Evolutionary conservation across 2,888 invertebrate species (phyloP).

Genomic region (Perizoma flavofasciatum): DNA sequence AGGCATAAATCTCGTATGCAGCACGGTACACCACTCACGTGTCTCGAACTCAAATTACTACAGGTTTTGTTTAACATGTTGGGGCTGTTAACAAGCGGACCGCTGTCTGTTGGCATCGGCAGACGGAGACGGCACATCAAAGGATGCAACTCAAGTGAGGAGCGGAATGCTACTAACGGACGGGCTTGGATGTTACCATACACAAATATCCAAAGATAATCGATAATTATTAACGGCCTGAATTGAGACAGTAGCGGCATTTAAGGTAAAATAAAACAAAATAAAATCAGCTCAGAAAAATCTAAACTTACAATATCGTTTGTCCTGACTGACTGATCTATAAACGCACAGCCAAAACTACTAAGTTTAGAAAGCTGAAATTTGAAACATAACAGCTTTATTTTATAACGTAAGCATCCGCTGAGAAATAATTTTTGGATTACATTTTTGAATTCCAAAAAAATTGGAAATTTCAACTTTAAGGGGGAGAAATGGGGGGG

Average conservation of each 20-base stretch:
- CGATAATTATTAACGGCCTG: constrained; percentile 22
- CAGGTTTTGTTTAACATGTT: constrained; percentile 58
- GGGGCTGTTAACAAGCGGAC: constrained; percentile 58
- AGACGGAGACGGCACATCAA: constrained; percentile 54
- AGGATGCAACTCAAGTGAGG: constrained; percentile 53
- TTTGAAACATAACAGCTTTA: too few species aligned
- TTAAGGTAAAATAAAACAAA: constrained; percentile 2
- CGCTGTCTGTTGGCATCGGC: constrained; percentile 56
- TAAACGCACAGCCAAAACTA: too few species aligned
- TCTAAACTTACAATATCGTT: too few species aligned
- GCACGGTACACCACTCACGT: constrained; percentile 60
- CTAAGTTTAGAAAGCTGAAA: too few species aligned
- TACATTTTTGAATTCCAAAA: too few species aligned
- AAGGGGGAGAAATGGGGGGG: too few species aligned
- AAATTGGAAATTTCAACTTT: too few species aligned
- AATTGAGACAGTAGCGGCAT: constrained; percentile 10
- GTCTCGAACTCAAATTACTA: constrained; percentile 69
- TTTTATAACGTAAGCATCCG: too few species aligned
- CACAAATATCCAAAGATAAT: constrained; percentile 9
- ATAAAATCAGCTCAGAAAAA: too few species aligned
- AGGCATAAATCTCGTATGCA: constrained; percentile 56
- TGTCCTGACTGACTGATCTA: too few species aligned
- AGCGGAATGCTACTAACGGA: constrained; percentile 44
- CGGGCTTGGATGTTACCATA: constrained; percentile 16
- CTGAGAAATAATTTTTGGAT: too few species aligned